phyloP scores from a whole-genome alignment of 2,888 invertebrate species.

The Liodrosophila aerea region DNA sequence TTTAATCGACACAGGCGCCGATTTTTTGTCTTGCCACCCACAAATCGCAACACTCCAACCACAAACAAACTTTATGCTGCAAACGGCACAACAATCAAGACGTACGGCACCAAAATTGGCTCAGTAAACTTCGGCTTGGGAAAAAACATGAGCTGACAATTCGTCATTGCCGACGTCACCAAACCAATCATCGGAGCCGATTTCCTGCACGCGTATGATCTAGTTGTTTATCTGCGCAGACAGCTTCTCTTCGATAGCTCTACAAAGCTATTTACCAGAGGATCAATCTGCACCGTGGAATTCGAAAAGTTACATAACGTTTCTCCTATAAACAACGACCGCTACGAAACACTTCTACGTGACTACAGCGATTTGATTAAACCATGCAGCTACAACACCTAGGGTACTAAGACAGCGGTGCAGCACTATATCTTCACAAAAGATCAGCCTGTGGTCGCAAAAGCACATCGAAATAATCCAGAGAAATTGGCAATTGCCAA shows the following conservation, averaged over 20 bases:
- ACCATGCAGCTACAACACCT: not conserved
- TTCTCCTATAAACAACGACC: conserved; percentile 1
- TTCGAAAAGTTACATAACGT: conserved; percentile 4
- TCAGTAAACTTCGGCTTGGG: conserved; percentile 6
- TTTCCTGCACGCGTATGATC: conserved; percentile 12
- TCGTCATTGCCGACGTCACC: conserved; percentile 10
- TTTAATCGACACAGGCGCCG: conserved; percentile 1
- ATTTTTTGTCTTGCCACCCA: not conserved
- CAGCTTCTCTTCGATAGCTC: conserved; percentile 4
- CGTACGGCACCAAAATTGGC: conserved; percentile 6
- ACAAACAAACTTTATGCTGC: conserved; percentile 5
- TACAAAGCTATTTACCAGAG: not conserved
- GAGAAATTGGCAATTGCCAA: conserved; percentile 35
- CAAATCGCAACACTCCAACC: not conserved
- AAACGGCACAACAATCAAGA: conserved; percentile 2
- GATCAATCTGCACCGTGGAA: not conserved
- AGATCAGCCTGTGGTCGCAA: conserved; percentile 32
- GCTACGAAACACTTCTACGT: conserved; percentile 5
- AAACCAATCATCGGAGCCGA: conserved; percentile 19
- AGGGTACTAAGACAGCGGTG: not conserved
- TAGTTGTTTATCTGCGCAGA: conserved; percentile 8
- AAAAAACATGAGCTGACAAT: conserved; percentile 5
- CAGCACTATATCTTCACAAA: conserved; percentile 31
- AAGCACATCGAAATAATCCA: conserved; percentile 28
- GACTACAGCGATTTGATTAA: not conserved